Conservation (phyloP, 1,140 invertebrate genomes). For the Antheraea mylitta region DNA sequence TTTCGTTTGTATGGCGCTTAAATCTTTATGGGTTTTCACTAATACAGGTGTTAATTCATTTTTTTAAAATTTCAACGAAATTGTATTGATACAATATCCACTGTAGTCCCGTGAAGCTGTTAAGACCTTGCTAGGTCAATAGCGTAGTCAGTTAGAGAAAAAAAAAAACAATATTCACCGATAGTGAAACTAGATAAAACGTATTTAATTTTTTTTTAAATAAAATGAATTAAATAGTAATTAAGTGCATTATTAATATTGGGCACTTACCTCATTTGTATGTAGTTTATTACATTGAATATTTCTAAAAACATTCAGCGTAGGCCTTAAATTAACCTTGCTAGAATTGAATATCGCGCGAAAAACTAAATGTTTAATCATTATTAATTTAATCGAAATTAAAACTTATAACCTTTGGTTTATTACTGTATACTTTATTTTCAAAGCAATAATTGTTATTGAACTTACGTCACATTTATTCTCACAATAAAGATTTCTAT, state of each 20-base stretch:
- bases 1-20: too few relatives aligned
- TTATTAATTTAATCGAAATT: conserved; percentile 14
- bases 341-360: conserved; percentile 34
- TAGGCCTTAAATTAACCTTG: conserved; percentile 21
- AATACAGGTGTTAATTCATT: too few relatives aligned
- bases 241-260: neutral
- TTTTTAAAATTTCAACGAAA: too few relatives aligned
- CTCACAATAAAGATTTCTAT: neutral
- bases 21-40: too few relatives aligned
- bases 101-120: too few relatives aligned
- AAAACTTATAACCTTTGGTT: neutral
- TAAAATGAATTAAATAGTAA: neutral
- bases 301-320: conserved; percentile 17
- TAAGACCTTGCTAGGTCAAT: too few relatives aligned
- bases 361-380: conserved; percentile 34
- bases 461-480: neutral
- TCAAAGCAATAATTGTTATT: neutral
- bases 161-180: too few relatives aligned
- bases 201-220: too few relatives aligned
- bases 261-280: conserved; percentile 18
- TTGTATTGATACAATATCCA: too few relatives aligned
- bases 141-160: too few relatives aligned
- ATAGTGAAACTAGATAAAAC: too few relatives aligned
- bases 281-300: conserved; percentile 30
- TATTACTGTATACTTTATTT: neutral